Percentiles rank a stretch among this genome's conserved stretches.
Evolutionary conservation across 37 sponge, comb jelly and placozoan species (phyloP).

Genomic region (Hormiphora californensis): DNA sequence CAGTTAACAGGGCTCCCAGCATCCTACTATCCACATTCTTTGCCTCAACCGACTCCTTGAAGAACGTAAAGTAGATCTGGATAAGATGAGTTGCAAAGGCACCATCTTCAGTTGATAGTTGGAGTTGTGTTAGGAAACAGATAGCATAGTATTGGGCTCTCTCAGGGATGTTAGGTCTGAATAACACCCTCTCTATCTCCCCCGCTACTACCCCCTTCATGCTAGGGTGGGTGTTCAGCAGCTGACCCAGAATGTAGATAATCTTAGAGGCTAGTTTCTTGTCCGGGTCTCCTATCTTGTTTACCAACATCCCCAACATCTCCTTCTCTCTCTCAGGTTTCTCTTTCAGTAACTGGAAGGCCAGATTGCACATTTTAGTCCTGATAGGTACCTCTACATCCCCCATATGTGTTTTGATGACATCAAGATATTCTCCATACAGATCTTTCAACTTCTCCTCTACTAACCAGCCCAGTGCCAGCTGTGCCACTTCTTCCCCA

Average conservation of each 20-base stretch:
- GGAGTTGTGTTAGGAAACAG: constrained; percentile 85
- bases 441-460: constrained; percentile 74
- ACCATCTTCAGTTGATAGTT: constrained; percentile 60
- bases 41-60: constrained; percentile 73
- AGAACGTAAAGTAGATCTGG: constrained; percentile 80
- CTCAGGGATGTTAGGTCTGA: constrained; percentile 76
- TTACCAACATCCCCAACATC: constrained; percentile 79
- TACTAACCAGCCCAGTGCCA: constrained; percentile 73
- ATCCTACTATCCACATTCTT: constrained; percentile 74
- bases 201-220: constrained; percentile 83
- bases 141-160: constrained; percentile 92
- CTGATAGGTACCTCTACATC: background rate
- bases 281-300: constrained; percentile 93
- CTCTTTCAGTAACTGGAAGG: constrained; percentile 13
- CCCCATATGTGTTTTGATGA: constrained; percentile 56
- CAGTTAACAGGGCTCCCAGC: constrained; percentile 80
- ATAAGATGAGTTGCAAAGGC: constrained; percentile 66
- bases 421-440: constrained; percentile 61
- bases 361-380: constrained; percentile 45
- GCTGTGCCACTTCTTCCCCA: background rate
- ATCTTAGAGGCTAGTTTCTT: constrained; percentile 80
- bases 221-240: constrained; percentile 70
- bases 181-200: constrained; percentile 78
- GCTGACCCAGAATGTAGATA: constrained; percentile 64
- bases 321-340: constrained; percentile 56